phyloP scores from a whole-genome alignment of 2,888 invertebrate species.

The Nomada ferruginata region DNA sequence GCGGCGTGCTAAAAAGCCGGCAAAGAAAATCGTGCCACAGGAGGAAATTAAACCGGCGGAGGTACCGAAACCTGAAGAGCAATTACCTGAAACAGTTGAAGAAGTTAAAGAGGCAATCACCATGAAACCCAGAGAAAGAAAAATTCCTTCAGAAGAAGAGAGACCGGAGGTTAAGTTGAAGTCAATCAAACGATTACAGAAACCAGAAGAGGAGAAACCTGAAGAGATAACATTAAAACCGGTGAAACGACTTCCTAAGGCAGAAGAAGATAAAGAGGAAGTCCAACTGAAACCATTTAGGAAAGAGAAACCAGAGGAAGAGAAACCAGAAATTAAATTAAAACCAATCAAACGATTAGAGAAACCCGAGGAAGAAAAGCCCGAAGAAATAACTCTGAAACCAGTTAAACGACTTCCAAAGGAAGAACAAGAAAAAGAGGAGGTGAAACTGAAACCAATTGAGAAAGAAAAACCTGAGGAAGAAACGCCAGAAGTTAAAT shows the following conservation, averaged over 20 bases:
- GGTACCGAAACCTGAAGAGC: conserved; percentile 65
- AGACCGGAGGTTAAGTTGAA: conserved; percentile 76
- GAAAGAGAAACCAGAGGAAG: conserved; percentile 75
- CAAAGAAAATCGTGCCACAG: conserved; percentile 21
- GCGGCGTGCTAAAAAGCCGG: conserved; percentile 65
- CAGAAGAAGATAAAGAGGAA: conserved; percentile 73
- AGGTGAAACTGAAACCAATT: conserved; percentile 68
- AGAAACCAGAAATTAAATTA: conserved; percentile 80
- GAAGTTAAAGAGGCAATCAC: conserved; percentile 66
- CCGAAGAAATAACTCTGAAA: conserved; percentile 67
- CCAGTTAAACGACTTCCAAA: conserved; percentile 60
- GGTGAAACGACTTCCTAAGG: conserved; percentile 70
- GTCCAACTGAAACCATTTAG: conserved; percentile 75
- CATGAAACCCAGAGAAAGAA: conserved; percentile 61
- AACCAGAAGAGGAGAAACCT: conserved; percentile 60
- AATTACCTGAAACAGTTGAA: conserved; percentile 36
- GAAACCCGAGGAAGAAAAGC: conserved; percentile 65
- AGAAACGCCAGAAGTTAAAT: conserved; percentile 73
- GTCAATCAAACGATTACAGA: conserved; percentile 65
- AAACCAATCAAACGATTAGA: conserved; percentile 67
- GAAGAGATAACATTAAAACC: conserved; percentile 76
- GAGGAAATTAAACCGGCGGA: conserved; percentile 67
- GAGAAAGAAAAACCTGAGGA: conserved; percentile 71
- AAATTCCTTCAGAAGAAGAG: conserved; percentile 55
- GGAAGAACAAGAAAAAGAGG: conserved; percentile 60